These are phyloP conservation scores for Balaenoptera acutorostrata DNA, from an alignment of 2,113 vertebrate genomes.

Conservation along the genomic window DNA sequence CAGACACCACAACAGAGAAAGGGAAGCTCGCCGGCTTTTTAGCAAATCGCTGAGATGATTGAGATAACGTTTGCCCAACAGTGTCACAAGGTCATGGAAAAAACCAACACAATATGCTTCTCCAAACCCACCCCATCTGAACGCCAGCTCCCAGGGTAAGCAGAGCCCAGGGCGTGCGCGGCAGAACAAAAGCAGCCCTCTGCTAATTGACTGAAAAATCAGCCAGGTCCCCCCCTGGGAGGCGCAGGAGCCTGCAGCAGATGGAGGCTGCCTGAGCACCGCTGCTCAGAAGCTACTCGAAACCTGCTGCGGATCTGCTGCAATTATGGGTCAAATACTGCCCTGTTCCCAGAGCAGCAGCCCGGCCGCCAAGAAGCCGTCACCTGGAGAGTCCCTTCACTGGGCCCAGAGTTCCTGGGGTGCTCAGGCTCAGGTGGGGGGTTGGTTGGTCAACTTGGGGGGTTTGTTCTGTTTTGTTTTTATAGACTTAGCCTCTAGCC, in stretches of 20 bases:
- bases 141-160: slow-evolving; percentile 79
- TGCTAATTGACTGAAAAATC: slow-evolving; percentile 99
- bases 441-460: fast-evolving
- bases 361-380: slow-evolving; percentile 56
- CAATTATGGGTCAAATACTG: slow-evolving; percentile 90
- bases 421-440: background rate
- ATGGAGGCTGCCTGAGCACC: slow-evolving; percentile 91
- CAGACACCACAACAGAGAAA: background rate
- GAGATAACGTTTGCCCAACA: slow-evolving; percentile 87
- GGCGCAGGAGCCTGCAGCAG: slow-evolving; percentile 87
- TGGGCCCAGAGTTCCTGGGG: background rate
- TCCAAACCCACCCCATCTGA: slow-evolving; percentile 85
- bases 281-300: slow-evolving; percentile 82
- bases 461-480: background rate
- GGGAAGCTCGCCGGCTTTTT: slow-evolving; percentile 54
- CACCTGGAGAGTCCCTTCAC: background rate
- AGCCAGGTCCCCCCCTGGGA: slow-evolving; percentile 91
- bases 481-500: background rate
- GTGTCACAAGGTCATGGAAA: slow-evolving; percentile 91
- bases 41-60: slow-evolving; percentile 80
- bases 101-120: slow-evolving; percentile 84
- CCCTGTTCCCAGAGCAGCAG: slow-evolving; percentile 88
- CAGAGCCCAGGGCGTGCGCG: slow-evolving; percentile 86
- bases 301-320: slow-evolving; percentile 91
- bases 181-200: slow-evolving; percentile 96